Evolutionary conservation across 2,113 vertebrate species (phyloP).

Genomic region (Poeciliopsis prolifica): DNA sequence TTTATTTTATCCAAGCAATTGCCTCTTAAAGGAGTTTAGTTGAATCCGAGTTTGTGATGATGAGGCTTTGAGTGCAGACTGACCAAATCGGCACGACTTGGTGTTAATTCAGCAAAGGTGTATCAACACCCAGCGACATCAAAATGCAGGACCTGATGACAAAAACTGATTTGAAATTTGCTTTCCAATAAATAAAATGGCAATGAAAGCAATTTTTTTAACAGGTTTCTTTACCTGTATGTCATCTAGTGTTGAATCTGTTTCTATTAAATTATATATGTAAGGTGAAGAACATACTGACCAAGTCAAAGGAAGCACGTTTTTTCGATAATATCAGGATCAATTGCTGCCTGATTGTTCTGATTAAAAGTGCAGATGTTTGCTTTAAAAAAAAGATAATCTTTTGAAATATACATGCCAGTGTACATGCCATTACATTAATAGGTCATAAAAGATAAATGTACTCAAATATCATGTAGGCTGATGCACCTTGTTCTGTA

Average conservation of each 20-base stretch:
- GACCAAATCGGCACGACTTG: background rate
- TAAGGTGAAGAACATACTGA: background rate
- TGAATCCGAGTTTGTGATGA: slow-evolving; percentile 3
- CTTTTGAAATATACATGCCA: no score
- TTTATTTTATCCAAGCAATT: slow-evolving; percentile 25
- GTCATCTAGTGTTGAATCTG: background rate
- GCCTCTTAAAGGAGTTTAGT: slow-evolving; percentile 16
- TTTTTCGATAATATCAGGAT: background rate
- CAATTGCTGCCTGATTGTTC: background rate
- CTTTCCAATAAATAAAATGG: background rate
- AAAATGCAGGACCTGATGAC: no score
- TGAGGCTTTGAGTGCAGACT: background rate
- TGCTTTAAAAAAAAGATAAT: no score
- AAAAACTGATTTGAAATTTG: background rate
- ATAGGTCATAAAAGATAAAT: background rate
- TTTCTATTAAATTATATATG: background rate
- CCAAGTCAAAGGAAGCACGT: background rate
- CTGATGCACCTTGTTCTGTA: background rate
- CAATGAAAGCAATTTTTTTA: background rate
- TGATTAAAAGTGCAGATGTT: background rate
- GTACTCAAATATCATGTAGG: background rate
- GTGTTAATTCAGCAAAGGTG: background rate
- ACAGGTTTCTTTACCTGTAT: background rate
- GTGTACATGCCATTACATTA: background rate
- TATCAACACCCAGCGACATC: no score